Base-by-base conservation (phyloP, 2,113 vertebrate species). In the Urocynchramus pylzowi region DNA sequence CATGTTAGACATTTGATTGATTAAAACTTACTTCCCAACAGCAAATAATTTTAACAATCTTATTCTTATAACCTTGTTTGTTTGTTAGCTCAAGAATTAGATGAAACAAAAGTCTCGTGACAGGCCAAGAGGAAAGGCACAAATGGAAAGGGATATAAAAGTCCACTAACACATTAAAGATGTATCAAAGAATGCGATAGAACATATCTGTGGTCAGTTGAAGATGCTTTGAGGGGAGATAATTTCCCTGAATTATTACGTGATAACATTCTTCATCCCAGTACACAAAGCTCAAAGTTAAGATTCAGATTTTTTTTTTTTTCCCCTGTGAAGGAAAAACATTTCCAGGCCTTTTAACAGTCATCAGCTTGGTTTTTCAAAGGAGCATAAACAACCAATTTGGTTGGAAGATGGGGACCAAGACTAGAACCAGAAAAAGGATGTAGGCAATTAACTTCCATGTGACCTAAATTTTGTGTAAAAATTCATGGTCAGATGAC, bases 231-330 rank as follows among this genome's bases (percentile, higher is more conserved):
- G n/a, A 92, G 65, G 17, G 45, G 45, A 91, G 74, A 95, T 91
- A 90, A 94, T 96, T 94, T 85, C 82, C 74, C 81, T 91, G 93
- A 97, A 92, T 95, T 93, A 93, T 93, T 95, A 93, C 24, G 92
- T 93, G 87, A 93, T 69, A 96, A 93, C 90, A 83, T 86, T 86
- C 84, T 80, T 81, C 67, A 92, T 79, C 79, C 52, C 41, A 86
- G 44, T 70, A 67, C 42, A 90, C 73, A 80, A 96, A 92, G 86
- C 57, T 94, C 63, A 81, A 54, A 94, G 69, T 53, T 45, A 75
- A 44, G 60, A 87, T 67, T 87, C 41, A 35, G 24, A 87, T n/a
- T 78, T 47, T 52, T 85, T 87, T 77, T 88, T n/a, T 3, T 57
- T 23, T 23, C 22, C 37, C 41, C 35, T 44, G 41, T 14, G 21